Conservation (phyloP, 2,113 vertebrate species). For the Chunga burmeisteri region DNA sequence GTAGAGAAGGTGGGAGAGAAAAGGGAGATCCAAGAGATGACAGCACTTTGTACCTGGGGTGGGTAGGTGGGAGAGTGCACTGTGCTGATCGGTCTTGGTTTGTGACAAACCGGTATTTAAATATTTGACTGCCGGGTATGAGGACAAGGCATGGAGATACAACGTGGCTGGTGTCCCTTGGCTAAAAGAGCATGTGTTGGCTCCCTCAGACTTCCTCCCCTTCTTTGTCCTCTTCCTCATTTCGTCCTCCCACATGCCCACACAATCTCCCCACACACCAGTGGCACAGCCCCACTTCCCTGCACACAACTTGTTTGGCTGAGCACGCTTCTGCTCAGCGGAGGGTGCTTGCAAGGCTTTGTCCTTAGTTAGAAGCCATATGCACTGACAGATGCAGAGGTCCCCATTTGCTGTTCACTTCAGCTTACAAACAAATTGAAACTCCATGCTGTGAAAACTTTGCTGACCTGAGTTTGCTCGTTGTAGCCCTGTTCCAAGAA, state of each 20-base stretch:
- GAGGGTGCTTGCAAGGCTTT: neutral
- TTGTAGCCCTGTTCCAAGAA: neutral
- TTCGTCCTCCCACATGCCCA: neutral
- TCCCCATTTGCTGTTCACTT: constrained; percentile 46
- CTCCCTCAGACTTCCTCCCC: neutral
- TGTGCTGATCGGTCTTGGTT: neutral
- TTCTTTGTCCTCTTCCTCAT: neutral
- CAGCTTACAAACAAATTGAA: constrained; percentile 31
- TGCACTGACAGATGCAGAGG: constrained; percentile 32
- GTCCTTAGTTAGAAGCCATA: constrained; percentile 26
- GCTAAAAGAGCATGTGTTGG: neutral
- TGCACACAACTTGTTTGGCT: neutral
- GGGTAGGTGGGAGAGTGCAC: neutral
- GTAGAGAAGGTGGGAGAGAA: neutral
- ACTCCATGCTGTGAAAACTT: constrained; percentile 40
- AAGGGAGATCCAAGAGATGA: neutral
- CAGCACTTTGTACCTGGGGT: neutral
- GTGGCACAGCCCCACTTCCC: neutral
- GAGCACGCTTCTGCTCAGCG: fast-evolving
- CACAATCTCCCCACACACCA: neutral
- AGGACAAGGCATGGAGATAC: neutral
- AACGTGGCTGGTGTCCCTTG: neutral
- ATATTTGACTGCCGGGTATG: neutral
- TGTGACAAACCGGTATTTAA: neutral
- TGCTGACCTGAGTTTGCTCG: constrained; percentile 40